Conservation (phyloP, 2,113 vertebrate species). For the Tympanuchus pallidicinctus region DNA sequence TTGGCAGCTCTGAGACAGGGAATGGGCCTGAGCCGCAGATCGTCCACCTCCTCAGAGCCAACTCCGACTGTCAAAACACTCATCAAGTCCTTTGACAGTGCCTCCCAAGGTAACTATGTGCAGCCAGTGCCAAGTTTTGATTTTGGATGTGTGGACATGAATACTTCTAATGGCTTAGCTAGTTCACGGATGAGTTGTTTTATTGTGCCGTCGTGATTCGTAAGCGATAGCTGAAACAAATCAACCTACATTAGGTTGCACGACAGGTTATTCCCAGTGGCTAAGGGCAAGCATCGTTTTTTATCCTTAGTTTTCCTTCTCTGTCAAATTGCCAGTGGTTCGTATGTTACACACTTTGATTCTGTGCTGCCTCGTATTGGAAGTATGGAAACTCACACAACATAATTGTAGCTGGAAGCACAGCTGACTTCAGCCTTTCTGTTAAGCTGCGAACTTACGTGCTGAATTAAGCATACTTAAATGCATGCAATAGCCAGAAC, state of each 20-base stretch:
- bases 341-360: conserved; percentile 21
- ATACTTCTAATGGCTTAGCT: not conserved
- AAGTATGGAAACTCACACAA: conserved; percentile 29
- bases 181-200: not conserved
- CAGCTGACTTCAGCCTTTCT: conserved; percentile 7
- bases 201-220: not conserved
- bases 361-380: not conserved
- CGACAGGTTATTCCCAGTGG: not conserved
- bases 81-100: conserved; percentile 96
- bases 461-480: conserved; percentile 23
- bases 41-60: conserved; percentile 93
- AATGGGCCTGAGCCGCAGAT: conserved; percentile 92
- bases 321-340: conserved; percentile 17
- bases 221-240: not conserved
- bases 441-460: conserved; percentile 6
- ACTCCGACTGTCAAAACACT: conserved; percentile 96
- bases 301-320: not conserved
- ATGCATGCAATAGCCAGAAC: not conserved
- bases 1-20: conserved; percentile 92
- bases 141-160: not conserved
- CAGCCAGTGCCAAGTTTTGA: not conserved
- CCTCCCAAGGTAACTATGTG: conserved; percentile 87
- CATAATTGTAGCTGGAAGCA: conserved; percentile 30
- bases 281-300: not conserved
- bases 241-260: not conserved